phyloP scores from a whole-genome alignment of 2,888 invertebrate species.

The Syritta pipiens region DNA sequence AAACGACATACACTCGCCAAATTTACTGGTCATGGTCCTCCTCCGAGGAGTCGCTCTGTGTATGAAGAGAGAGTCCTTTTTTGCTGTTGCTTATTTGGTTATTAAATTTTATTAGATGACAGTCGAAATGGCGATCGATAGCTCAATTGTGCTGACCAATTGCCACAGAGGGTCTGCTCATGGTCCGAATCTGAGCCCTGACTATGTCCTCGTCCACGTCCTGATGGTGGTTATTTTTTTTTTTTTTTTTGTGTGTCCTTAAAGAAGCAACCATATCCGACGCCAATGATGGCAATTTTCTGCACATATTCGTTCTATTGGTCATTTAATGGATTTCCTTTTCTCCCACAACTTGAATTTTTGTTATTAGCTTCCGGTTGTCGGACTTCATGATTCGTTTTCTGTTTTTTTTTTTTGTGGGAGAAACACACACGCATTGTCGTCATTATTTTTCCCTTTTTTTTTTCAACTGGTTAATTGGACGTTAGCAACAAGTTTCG shows the following conservation, averaged over 20 bases:
- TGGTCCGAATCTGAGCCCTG: no score
- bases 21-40: not conserved
- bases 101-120: slow-evolving; percentile 63
- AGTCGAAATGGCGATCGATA: slow-evolving; percentile 60
- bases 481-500: slow-evolving; percentile 56
- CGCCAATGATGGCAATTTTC: slow-evolving; percentile 57
- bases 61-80: not conserved
- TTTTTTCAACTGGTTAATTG: slow-evolving; percentile 34
- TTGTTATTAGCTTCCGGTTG: slow-evolving; percentile 48
- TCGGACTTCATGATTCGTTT: no score
- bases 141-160: slow-evolving; percentile 54
- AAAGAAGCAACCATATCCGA: slow-evolving; percentile 13
- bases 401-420: no score
- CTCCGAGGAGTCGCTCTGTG: not conserved
- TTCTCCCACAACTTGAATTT: slow-evolving; percentile 50
- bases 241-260: no score
- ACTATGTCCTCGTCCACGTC: no score
- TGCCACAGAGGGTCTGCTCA: slow-evolving; percentile 17
- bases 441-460: slow-evolving; percentile 2
- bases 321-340: slow-evolving; percentile 53
- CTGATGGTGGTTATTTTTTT: no score
- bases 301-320: slow-evolving; percentile 32
- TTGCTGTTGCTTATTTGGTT: slow-evolving; percentile 47
- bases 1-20: no score
- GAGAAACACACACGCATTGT: slow-evolving; percentile 17